phyloP scores from a whole-genome alignment of 2,888 invertebrate genomes.

The Caenorhabditis zanzibari region DNA sequence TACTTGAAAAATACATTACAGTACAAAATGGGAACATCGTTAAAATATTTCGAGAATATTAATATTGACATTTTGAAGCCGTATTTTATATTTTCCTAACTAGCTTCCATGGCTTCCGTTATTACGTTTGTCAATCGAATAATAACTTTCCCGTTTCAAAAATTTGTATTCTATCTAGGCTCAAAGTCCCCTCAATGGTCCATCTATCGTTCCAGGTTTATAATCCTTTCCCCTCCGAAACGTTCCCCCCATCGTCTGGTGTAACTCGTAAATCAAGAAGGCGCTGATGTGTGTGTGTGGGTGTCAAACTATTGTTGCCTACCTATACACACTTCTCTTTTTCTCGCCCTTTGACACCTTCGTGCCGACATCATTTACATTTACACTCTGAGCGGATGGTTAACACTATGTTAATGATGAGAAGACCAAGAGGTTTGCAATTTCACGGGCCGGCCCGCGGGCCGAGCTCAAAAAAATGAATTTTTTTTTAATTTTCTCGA shows the following conservation, averaged over 20 bases:
- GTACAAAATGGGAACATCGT: no score
- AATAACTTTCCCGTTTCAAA: no score
- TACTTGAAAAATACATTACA: no score
- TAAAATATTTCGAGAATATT: no score
- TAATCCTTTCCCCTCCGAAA: background rate
- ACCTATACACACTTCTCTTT: slow-evolving; percentile 11
- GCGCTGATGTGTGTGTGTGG: slow-evolving; percentile 22
- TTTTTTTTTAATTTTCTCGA: no score
- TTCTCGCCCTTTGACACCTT: slow-evolving; percentile 56
- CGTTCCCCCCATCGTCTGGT: background rate
- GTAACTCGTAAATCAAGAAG: slow-evolving; percentile 63
- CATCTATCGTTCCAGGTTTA: background rate
- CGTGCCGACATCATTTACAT: slow-evolving; percentile 47
- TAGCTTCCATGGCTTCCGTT: no score
- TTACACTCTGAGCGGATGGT: slow-evolving; percentile 8
- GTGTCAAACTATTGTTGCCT: slow-evolving; percentile 45
- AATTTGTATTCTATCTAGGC: no score
- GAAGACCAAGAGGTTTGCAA: background rate
- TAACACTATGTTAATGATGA: slow-evolving; percentile 7
- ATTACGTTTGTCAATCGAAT: no score
- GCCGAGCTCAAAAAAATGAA: no score
- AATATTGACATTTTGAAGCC: no score
- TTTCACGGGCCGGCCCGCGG: no score
- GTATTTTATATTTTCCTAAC: no score
- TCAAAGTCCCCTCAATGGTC: background rate